Percentiles rank a stretch among this genome's conserved stretches.
Evolutionary conservation across 2,113 vertebrate genomes (phyloP).

Genomic region (Condylura cristata): DNA sequence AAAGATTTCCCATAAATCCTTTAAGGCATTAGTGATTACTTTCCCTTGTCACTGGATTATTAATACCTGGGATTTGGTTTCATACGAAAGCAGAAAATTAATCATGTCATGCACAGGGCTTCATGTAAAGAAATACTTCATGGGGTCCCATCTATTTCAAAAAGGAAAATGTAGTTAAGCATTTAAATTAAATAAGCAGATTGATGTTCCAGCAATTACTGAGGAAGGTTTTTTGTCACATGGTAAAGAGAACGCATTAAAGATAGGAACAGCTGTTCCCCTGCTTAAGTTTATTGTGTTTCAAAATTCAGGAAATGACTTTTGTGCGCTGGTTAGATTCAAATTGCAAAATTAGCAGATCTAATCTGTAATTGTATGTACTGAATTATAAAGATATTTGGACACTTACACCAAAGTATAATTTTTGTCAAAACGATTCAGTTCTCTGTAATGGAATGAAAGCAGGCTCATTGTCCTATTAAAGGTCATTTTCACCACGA

Average conservation of each 20-base stretch:
- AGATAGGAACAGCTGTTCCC: constrained; percentile 11
- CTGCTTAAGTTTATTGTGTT: neutral
- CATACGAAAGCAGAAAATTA: constrained; percentile 56
- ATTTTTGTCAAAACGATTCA: neutral
- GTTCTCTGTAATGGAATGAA: neutral
- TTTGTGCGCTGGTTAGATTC: constrained; percentile 22
- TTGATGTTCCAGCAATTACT: neutral
- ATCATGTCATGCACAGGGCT: constrained; percentile 2
- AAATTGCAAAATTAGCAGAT: neutral
- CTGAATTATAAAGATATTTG: neutral
- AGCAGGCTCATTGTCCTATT: neutral
- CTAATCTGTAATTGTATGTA: neutral
- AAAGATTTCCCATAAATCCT: neutral
- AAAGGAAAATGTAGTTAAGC: constrained; percentile 51
- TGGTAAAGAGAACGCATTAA: constrained; percentile 40
- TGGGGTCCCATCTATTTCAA: constrained; percentile 5
- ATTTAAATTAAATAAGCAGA: constrained; percentile 24
- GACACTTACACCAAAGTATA: neutral
- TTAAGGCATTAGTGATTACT: neutral
- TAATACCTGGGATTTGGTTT: neutral
- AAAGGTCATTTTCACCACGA: neutral
- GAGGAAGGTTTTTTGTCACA: constrained; percentile 33
- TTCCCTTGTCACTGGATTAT: neutral
- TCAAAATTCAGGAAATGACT: constrained; percentile 26
- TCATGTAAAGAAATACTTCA: constrained; percentile 30